Conservation (phyloP, 2,797 vertebrate genomes). For the Tympanoctomys barrerae region DNA sequence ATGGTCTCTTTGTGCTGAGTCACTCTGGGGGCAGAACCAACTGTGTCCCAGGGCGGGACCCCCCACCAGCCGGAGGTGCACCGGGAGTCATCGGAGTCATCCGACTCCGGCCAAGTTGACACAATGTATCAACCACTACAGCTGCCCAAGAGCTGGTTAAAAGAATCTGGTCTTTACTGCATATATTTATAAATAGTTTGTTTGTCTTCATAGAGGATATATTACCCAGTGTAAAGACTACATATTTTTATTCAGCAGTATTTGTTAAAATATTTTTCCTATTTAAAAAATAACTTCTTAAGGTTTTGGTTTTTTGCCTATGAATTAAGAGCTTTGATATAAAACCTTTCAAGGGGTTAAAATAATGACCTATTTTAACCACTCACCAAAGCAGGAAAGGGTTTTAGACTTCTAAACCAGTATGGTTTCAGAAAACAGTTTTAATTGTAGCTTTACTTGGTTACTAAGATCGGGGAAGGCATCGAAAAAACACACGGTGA, state of each 20-base stretch:
- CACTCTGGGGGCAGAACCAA: too few relatives aligned
- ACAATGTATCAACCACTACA: too few relatives aligned
- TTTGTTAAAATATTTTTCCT: constrained; percentile 54
- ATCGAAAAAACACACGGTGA: constrained; percentile 39
- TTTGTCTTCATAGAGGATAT: constrained; percentile 42
- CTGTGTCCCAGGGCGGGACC: too few relatives aligned
- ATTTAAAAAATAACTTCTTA: constrained; percentile 47
- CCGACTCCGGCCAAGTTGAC: too few relatives aligned
- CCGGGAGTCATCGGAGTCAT: too few relatives aligned
- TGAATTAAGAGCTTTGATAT: constrained; percentile 46
- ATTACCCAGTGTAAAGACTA: constrained; percentile 50
- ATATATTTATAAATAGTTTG: constrained; percentile 44
- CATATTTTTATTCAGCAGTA: constrained; percentile 56
- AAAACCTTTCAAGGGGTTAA: constrained; percentile 59
- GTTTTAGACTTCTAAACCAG: constrained; percentile 64
- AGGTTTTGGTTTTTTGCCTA: constrained; percentile 25
- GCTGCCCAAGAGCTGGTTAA: constrained; percentile 59
- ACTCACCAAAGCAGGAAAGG: constrained; percentile 73
- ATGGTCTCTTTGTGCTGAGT: too few relatives aligned
- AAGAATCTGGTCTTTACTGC: constrained; percentile 65
- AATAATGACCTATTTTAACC: constrained; percentile 70
- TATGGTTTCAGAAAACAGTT: constrained; percentile 57
- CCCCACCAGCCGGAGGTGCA: too few relatives aligned
- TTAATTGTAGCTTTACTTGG: constrained; percentile 50
- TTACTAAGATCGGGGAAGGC: constrained; percentile 43